Percentiles rank a stretch among this genome's conserved stretches.
Conservation (phyloP, 2,888 invertebrate species). For the Tridacna gigas region DNA sequence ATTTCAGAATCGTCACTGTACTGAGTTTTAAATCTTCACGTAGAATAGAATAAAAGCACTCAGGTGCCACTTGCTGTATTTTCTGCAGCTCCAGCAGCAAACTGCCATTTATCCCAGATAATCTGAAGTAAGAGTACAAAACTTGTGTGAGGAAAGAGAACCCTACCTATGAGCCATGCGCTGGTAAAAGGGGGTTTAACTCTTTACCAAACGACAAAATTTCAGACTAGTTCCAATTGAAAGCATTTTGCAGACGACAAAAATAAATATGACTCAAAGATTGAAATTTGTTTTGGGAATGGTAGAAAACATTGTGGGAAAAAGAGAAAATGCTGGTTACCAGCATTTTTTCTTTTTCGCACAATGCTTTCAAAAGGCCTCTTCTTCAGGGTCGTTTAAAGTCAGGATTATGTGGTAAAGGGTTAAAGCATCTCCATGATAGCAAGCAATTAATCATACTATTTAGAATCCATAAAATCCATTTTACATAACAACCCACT, state of each 20-base stretch:
- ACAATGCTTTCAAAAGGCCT: conserved; percentile 2
- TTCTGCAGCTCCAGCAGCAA: conserved; percentile 76
- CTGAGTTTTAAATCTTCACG: conserved; percentile 66
- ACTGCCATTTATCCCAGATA: conserved; percentile 72
- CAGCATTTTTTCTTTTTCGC: background rate
- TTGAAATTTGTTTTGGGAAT: background rate
- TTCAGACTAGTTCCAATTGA: too few species aligned
- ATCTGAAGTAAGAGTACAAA: conserved; percentile 65
- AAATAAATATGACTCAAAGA: too few species aligned
- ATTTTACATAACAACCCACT: too few species aligned
- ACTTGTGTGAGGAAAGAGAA: background rate
- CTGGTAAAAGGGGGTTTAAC: too few species aligned
- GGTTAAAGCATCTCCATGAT: too few species aligned
- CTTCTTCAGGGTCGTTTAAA: background rate
- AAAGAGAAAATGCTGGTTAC: background rate
- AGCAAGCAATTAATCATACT: too few species aligned
- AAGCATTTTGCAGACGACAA: too few species aligned
- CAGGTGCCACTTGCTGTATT: conserved; percentile 77
- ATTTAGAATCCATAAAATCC: too few species aligned
- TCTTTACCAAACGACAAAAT: too few species aligned
- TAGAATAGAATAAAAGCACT: conserved; percentile 78
- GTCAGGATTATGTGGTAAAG: too few species aligned
- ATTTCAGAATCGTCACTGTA: conserved; percentile 61
- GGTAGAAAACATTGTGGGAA: background rate
- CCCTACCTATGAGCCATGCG: background rate